A percentile compares a stretch with the other conserved stretches of the same genome.
Evolutionary conservation across 1,140 invertebrate species (phyloP).

Genomic region (Schlechtendalia chinensis): DNA sequence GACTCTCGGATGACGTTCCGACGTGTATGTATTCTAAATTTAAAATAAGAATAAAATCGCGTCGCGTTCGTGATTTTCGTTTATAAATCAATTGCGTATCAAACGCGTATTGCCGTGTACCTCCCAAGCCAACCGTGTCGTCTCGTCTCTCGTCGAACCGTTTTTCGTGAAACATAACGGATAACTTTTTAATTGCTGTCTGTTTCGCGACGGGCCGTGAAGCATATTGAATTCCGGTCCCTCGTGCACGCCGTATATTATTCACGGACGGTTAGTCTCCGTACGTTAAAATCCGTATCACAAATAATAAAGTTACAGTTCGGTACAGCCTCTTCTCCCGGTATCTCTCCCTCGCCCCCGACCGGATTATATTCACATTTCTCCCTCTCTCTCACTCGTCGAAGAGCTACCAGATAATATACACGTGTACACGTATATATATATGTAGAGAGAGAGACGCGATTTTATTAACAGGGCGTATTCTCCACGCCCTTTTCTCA

Average conservation of each 20-base stretch:
- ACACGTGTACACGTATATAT: background rate
- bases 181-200: background rate
- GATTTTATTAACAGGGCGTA: background rate
- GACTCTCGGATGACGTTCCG: too few relatives aligned
- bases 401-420: background rate
- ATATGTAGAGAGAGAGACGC: too few relatives aligned
- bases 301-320: background rate
- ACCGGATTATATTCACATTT: background rate
- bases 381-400: too few relatives aligned
- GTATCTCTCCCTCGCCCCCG: background rate
- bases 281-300: background rate
- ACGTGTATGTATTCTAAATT: too few relatives aligned
- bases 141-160: background rate
- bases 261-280: background rate
- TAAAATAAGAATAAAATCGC: too few relatives aligned
- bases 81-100: too few relatives aligned
- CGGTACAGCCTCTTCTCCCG: background rate
- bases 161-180: background rate
- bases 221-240: constrained; percentile 2
- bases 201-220: background rate
- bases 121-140: too few relatives aligned
- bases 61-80: too few relatives aligned
- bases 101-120: too few relatives aligned
- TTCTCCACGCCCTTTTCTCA: background rate
- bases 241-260: background rate